Base-by-base conservation (phyloP, 2,888 invertebrate species). In the Agriopis aurantiaria region DNA sequence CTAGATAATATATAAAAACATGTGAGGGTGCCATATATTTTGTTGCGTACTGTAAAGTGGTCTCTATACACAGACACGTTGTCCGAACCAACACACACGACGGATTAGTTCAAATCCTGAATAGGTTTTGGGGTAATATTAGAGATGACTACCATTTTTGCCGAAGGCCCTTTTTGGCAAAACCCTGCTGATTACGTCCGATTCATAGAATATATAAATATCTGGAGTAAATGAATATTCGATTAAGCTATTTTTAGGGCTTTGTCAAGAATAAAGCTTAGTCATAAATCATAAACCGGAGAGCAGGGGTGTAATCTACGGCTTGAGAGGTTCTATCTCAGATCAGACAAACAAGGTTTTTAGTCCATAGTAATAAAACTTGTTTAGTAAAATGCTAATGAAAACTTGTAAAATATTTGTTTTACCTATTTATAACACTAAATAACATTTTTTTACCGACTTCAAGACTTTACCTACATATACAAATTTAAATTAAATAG, bases 21-120 rank as follows among this genome's bases (percentile, higher is more conserved):
- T 33, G 33, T 33, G 33, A 33, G 2, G 6, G 4, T 41, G 14
- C 43, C 33, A 58, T 58, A 56, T 43, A 52, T 46, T 52, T 65
- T 60, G 60, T 56, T 60, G 23, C 75, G 73, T 62, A 73, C 69
- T 71, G 71, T 76, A 74, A 77, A 77, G 75, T 70, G 76, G 68
- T 73, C 52, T 65, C 71, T 74, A 74, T 74, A 72, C 68, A 73
- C 75, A 74, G 74, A 75, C 72, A 73, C 68, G 40, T 12, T 67
- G 68, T 71, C 53, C 67, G 58, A 64, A 69, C 55, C 62, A 48
- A 67, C 76, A 72, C 73, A 72, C 72, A 71, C 61, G 59, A 65
- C 66, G 72, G 78, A 75, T 76, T 77, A 74, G 63, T 70, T 69
- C 63, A 65, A 70, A 72, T 75, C 71, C 71, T 64, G 63, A 67